Evolutionary conservation across 2,113 vertebrate species (phyloP).

Genomic region (Actenoides hombroni): DNA sequence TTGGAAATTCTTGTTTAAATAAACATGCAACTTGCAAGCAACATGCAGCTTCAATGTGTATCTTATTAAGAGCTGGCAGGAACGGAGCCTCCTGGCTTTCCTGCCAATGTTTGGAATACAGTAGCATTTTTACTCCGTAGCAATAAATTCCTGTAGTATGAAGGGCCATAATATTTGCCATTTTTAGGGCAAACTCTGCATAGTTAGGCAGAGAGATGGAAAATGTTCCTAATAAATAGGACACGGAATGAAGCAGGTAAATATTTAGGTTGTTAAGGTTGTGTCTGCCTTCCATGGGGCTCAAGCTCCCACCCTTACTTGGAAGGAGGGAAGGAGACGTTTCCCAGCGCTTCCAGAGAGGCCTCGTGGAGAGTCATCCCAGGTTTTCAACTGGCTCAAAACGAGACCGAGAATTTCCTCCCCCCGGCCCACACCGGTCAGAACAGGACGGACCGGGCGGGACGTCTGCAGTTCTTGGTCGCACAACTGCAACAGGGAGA

Average conservation of each 20-base stretch:
- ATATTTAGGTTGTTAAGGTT: not conserved
- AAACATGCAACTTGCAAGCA: conserved; percentile 47
- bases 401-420: not conserved
- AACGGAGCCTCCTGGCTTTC: not conserved
- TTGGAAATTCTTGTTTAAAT: conserved; percentile 72
- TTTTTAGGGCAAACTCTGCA: not conserved
- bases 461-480: accelerated
- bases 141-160: conserved; percentile 50
- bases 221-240: conserved; percentile 20
- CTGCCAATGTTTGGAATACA: conserved; percentile 65
- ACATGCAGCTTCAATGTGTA: conserved; percentile 73
- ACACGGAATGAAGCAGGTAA: not conserved
- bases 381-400: not conserved
- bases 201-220: not conserved
- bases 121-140: conserved; percentile 58
- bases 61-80: conserved; percentile 77
- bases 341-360: not conserved
- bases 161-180: not conserved
- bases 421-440: not conserved
- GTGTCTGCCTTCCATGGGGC: not conserved
- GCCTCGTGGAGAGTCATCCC: not conserved
- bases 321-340: not conserved
- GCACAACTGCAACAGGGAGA: not conserved
- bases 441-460: accelerated
- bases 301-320: not conserved